Conservation (phyloP, 1,140 invertebrate species). For the Sarcophaga peregrina region DNA sequence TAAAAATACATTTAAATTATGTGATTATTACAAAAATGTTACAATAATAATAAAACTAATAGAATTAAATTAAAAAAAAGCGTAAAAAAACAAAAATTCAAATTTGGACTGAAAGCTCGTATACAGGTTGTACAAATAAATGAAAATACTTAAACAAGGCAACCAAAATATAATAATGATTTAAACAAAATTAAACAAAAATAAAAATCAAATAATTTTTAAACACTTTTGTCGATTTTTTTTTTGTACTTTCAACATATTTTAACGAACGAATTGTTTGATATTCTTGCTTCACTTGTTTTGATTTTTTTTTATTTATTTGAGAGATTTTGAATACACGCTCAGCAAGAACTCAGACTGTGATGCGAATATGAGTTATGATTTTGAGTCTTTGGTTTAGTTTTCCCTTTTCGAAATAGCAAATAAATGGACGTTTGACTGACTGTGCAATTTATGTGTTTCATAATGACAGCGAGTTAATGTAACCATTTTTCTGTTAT, state of each 20-base stretch:
- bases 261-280: not conserved
- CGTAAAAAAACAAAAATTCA: conserved; percentile 39
- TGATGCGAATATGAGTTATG: conserved; percentile 75
- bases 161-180: conserved; percentile 22
- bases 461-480: conserved; percentile 19
- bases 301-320: conserved; percentile 39
- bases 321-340: conserved; percentile 56
- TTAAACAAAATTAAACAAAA: not conserved
- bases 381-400: conserved; percentile 44
- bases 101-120: conserved; percentile 67
- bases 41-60: too few relatives aligned
- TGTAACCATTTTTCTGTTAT: conserved; percentile 9
- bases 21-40: too few relatives aligned
- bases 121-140: conserved; percentile 50
- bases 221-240: conserved; percentile 26
- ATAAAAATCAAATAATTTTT: conserved; percentile 12
- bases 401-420: not conserved
- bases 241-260: not conserved
- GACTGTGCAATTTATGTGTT: conserved; percentile 21
- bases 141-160: conserved; percentile 23
- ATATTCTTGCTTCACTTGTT: conserved; percentile 14
- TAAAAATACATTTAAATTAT: too few relatives aligned
- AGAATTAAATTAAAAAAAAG: not conserved
- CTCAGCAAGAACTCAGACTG: conserved; percentile 92
- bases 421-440: not conserved